Evolutionary conservation across 2,888 invertebrate species (phyloP).

Genomic region (Caenorhabditis parvicauda): DNA sequence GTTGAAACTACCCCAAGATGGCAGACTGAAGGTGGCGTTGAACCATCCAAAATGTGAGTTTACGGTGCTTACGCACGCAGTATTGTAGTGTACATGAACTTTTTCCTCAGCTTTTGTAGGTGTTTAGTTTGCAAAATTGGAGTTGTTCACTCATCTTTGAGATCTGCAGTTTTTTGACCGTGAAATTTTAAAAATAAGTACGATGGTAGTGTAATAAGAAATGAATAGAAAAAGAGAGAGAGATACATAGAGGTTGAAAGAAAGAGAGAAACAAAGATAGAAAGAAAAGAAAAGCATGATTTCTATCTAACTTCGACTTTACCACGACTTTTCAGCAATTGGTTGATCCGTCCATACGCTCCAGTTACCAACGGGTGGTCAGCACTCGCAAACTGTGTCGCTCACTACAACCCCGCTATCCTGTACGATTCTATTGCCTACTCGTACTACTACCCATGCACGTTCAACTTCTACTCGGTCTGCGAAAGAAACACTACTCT

Average conservation of each 20-base stretch:
- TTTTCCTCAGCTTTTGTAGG: too few relatives aligned
- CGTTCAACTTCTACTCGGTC: slow-evolving; percentile 20
- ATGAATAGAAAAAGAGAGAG: too few relatives aligned
- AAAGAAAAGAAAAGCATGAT: background rate
- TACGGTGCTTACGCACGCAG: background rate
- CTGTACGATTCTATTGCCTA: slow-evolving; percentile 16
- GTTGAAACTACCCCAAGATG: slow-evolving; percentile 14
- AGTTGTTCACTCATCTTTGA: background rate
- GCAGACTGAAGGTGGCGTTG: slow-evolving; percentile 27
- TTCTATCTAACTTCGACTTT: too few relatives aligned
- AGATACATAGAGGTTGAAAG: too few relatives aligned
- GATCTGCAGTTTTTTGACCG: background rate
- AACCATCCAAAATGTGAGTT: slow-evolving; percentile 21
- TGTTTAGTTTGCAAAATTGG: background rate
- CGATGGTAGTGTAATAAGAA: background rate
- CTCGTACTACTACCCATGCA: slow-evolving; percentile 35
- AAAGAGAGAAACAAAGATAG: too few relatives aligned
- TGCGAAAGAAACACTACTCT: slow-evolving; percentile 37
- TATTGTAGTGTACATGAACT: too few relatives aligned
- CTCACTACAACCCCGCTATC: slow-evolving; percentile 27
- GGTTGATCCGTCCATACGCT: slow-evolving; percentile 31
- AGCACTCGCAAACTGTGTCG: slow-evolving; percentile 30
- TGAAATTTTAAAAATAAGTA: background rate
- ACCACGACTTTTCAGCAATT: slow-evolving; percentile 37
- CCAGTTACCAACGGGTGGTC: slow-evolving; percentile 34